Conservation (phyloP, 2,888 invertebrate species). For the Patella caerulea region DNA sequence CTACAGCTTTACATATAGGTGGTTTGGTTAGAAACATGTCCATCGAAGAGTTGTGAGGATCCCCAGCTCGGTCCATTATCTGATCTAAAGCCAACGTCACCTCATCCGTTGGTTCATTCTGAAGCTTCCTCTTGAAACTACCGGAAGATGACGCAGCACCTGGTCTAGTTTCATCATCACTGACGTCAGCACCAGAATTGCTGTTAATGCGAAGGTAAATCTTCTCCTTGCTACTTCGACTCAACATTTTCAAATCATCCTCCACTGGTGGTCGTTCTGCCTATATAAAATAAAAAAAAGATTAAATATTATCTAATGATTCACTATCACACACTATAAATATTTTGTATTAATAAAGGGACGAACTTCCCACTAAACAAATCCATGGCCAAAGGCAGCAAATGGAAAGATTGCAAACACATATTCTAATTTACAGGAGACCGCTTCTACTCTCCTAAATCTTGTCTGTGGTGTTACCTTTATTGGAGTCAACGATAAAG, state of each 20-base stretch:
- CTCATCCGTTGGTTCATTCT: background rate
- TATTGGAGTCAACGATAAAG: no score
- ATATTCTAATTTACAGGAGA: no score
- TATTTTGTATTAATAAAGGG: no score
- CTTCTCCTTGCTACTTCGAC: conserved; percentile 17
- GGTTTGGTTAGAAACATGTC: conserved; percentile 4
- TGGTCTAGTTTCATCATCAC: background rate
- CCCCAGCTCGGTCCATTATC: background rate
- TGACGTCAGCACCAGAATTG: conserved; percentile 1
- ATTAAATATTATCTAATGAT: no score
- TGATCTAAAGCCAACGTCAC: background rate
- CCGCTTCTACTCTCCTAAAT: no score
- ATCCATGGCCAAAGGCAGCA: no score
- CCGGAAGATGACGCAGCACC: background rate
- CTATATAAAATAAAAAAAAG: background rate
- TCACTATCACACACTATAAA: no score
- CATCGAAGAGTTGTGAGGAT: background rate
- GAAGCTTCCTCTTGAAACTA: background rate
- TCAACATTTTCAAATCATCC: conserved; percentile 21
- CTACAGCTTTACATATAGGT: conserved; percentile 17
- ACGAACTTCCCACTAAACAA: no score
- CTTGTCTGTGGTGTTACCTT: no score
- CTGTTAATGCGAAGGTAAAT: conserved; percentile 18
- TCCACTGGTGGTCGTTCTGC: conserved; percentile 12
- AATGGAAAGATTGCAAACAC: no score